Base-by-base conservation (phyloP, 2,888 invertebrate genomes). In the Amphipyra berbera region DNA sequence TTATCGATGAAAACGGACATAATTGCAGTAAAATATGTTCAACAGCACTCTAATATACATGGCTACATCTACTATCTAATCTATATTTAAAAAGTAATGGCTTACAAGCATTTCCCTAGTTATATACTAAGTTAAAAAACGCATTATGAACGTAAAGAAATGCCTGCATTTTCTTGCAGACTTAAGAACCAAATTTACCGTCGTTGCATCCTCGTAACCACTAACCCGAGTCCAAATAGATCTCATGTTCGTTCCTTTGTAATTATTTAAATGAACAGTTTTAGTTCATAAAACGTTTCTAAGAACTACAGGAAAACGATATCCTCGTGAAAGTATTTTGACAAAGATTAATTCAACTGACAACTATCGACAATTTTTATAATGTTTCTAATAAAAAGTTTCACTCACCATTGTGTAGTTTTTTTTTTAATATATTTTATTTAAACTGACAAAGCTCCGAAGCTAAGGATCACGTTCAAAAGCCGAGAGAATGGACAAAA, bases 171-270 rank as follows among this genome's bases (percentile, higher is more conserved):
- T 30, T 30, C 30, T 4, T 6, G 30, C 6, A 30, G 2, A 21
- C 6, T 4, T 30, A 30, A 30, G 6, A 30, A 30, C 7, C 30
- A 30, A 30, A 30, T n/a, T 60, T 68, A 77, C 81, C 79, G 74
- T 70, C 14, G 47, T 9, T 75, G 35, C 27, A 56, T 72, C 69
- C 10, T 87, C 88, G 52, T 78, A 78, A 54, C 83, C 81, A 14
- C 84, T 80, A 27, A 89, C 84, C 73, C 85, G 85, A 14, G 89
- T 91, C 91, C 90, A 90, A 67, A 92, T 87, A 30, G 90, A 92
- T 68, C 84, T 86, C 90, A 90, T 89, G 53, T 59, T 79, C 37
- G 67, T 74, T 52, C 40, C 65, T 45, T 64, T 63, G 37, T 44
- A 68, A 53, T 57, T 42, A 52, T 73, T 67, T 38, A 65, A 72